phyloP scores from a whole-genome alignment of 2,797 vertebrate species.

The Pteronotus mesoamericanus region DNA sequence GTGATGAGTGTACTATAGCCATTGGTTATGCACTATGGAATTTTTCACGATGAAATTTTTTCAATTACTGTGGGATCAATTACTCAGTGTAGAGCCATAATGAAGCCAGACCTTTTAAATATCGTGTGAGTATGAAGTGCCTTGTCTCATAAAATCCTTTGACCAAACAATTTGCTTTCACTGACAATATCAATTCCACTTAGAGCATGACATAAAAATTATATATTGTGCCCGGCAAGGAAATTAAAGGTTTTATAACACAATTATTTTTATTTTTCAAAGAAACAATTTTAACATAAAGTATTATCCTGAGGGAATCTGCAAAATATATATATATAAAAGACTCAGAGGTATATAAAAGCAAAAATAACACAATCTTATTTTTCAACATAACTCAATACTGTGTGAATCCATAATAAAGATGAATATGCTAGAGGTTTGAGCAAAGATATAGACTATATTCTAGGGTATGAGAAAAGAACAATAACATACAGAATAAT shows the following conservation, averaged over 20 bases:
- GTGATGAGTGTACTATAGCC: neutral
- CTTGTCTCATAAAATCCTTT: conserved; percentile 8
- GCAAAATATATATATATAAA: neutral
- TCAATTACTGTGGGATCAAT: neutral
- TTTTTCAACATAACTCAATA: neutral
- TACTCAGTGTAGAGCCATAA: neutral
- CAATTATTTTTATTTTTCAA: conserved; percentile 19
- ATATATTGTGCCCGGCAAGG: neutral
- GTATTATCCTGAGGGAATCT: neutral
- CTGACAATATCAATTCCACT: neutral
- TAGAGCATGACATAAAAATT: neutral
- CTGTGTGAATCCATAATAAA: neutral
- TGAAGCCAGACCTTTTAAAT: neutral
- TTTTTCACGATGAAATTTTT: neutral
- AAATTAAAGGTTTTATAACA: conserved; percentile 29
- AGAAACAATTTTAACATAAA: neutral
- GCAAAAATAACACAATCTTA: neutral
- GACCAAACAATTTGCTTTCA: neutral
- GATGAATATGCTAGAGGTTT: neutral
- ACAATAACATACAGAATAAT: neutral
- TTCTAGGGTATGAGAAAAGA: neutral
- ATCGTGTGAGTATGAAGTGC: neutral
- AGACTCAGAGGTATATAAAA: neutral
- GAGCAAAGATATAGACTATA: neutral
- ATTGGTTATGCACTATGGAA: neutral